Base-by-base conservation (phyloP, 2,888 invertebrate species). In the Rotaria macrura region DNA sequence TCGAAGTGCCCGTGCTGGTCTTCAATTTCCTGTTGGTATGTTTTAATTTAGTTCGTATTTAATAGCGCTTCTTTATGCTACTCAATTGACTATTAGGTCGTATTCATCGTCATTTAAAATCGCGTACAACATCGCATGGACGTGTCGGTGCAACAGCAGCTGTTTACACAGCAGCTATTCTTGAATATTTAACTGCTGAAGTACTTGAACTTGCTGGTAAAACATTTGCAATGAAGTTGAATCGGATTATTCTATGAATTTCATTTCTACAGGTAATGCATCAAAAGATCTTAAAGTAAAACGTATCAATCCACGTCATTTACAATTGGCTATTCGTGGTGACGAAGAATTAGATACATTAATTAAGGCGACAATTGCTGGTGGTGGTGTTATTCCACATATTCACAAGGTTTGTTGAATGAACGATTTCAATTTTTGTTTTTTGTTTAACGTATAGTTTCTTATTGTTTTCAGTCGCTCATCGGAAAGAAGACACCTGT, bases 241-340 rank as follows among this genome's bases (percentile, higher is more conserved):
- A 14, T 10, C 14, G 10, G 10, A 6, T 47, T 47, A 14, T 10
- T 47, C 10, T 7, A 6, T 47, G 12, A 14, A 47, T 7, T 14
- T 47, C 10, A 7, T 40, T 40, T 2, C 2, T 74, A 23, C 23
- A 79, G 99, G 99, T 85, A 99, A 99, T 91, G 99, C 99, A 85
- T 97, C 97, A 88, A 99, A 99, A 92, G 99, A 99, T 94, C 94
- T 99, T 90, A 99, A 99, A 93, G 99, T 99, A 89, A 99, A 99
- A 93, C 95, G 99, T 93, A 99, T 99, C 90, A 99, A 99, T 65
- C 99, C 97, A 86, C 94, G 99, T 91, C 99, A 99, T 93, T 94
- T 99, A 92, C 99, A 99, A 92, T 93, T 99, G 88, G 99, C 99
- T 88, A 99, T 99, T 92, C 94, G 99, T 92, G 99, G 99, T 91